These are phyloP conservation scores for Eueides isabella DNA, from an alignment of 1,140 invertebrate genomes.

Conservation along the genomic window DNA sequence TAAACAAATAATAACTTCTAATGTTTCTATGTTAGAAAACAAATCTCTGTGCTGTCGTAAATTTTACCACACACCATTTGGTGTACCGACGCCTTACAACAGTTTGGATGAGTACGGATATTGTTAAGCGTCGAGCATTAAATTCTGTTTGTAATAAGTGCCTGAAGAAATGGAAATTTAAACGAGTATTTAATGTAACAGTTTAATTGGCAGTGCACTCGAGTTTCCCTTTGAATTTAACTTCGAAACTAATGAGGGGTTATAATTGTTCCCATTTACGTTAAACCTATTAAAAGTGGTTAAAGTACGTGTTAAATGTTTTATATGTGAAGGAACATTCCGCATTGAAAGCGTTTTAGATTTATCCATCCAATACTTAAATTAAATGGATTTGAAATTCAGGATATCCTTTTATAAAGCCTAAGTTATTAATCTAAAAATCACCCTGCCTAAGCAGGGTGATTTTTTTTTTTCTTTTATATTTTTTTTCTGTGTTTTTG, in stretches of 20 bases:
- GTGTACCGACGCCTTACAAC: constrained; percentile 33
- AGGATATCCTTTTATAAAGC: too few species aligned
- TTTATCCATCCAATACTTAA: background rate
- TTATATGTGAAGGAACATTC: background rate
- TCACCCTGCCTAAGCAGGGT: too few species aligned
- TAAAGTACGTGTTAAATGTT: background rate
- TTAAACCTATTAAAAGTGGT: background rate
- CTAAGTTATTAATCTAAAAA: too few species aligned
- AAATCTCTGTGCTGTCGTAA: background rate
- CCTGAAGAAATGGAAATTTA: constrained; percentile 39
- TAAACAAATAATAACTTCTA: background rate
- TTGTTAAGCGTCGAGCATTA: constrained; percentile 49
- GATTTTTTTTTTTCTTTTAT: too few species aligned
- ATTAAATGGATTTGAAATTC: background rate
- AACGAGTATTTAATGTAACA: constrained; percentile 30
- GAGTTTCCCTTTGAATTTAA: constrained; percentile 28
- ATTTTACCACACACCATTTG: constrained; percentile 33
- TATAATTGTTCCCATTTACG: constrained; percentile 4
- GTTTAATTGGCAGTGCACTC: constrained; percentile 30
- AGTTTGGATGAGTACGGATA: constrained; percentile 50
- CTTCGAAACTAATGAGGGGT: constrained; percentile 9
- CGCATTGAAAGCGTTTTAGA: background rate
- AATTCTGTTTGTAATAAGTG: constrained; percentile 40
- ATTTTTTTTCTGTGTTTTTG: too few species aligned
- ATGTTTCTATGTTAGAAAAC: background rate